Evolutionary conservation across 2,888 invertebrate genomes (phyloP).

Genomic region (Poecilus cupreus): DNA sequence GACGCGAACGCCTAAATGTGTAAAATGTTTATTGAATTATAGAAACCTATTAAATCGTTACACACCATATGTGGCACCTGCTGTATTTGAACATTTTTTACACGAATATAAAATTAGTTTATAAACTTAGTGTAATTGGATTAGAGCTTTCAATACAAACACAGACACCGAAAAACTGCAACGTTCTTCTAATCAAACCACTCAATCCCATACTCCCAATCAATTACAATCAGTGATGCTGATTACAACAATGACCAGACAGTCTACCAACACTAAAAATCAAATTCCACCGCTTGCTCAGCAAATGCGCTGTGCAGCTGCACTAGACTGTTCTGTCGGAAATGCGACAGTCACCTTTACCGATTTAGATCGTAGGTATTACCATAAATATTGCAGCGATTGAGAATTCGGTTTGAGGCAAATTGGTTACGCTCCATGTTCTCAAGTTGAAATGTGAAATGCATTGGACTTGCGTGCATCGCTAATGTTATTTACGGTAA

Average conservation of each 20-base stretch:
- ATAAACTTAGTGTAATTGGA: too few species aligned
- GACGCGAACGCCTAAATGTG: too few species aligned
- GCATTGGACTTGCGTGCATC: neutral
- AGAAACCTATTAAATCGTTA: too few species aligned
- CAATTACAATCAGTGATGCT: neutral
- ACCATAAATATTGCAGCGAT: constrained; percentile 14
- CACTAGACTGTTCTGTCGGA: neutral
- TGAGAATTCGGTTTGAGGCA: constrained; percentile 10
- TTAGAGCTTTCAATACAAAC: too few species aligned
- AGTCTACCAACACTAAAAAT: neutral
- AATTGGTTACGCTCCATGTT: neutral
- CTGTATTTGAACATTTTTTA: too few species aligned
- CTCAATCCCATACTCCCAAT: neutral
- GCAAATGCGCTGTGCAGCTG: neutral
- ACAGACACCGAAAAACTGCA: too few species aligned
- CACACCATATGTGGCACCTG: too few species aligned
- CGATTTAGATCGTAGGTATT: neutral
- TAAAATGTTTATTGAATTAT: too few species aligned
- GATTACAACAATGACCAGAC: neutral
- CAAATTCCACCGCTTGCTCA: neutral
- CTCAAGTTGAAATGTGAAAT: neutral
- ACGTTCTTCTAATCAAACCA: neutral
- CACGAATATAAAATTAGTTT: too few species aligned
- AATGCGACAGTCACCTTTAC: constrained; percentile 19
- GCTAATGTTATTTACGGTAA: constrained; percentile 31